Evolutionary conservation across 1,140 invertebrate genomes (phyloP), one percentile per base, ranked within the genome.

Genomic region (Heliconius hermathena): DNA sequence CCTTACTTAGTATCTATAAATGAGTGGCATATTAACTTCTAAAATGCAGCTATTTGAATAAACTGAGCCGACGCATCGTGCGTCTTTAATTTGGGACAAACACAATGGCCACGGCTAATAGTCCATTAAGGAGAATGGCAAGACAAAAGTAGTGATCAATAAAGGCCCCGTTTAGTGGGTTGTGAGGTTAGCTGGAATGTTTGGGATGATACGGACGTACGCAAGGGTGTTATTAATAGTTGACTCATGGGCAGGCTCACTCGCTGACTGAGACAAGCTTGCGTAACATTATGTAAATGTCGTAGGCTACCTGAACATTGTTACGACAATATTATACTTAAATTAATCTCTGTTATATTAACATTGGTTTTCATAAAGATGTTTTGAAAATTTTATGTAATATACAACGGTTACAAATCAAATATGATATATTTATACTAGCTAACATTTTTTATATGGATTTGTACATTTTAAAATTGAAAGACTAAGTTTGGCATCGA

Each of bases 131-230:
- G 85, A 81, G 87, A 91, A 91, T 89, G 86, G 88, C 84, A 87
- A 88, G 89, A 91, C 90, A 90, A 87, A 89, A 91, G 87, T 86
- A 87, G 82, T 91, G 87, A 91, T 91, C 90, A 91, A 91, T 90
- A 89, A 88, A 87, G 81, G 81, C 74, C 80, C 81, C 82, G 81
- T 77, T 81, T 85, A 80, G 78, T 78, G 83, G 85, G 86, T 88
- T 82, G 83, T 85, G 84, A 84, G 85, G 86, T 83, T 81, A 82
- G 78, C 76, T 79, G 81, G 82, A 85, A 82, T 81, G 82, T 78
- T 74, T 22, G 81, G 81, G 83, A 80, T 78, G 88, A 84, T 86
- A 87, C 84, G 83, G 78, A 82, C 81, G 83, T 84, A 86, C 73
- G 84, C 77, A 81, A 82, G 60, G 72, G 76, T 73, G 81, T 87